Conservation (phyloP, 2,113 vertebrate genomes). For the Phocoena sinus region DNA sequence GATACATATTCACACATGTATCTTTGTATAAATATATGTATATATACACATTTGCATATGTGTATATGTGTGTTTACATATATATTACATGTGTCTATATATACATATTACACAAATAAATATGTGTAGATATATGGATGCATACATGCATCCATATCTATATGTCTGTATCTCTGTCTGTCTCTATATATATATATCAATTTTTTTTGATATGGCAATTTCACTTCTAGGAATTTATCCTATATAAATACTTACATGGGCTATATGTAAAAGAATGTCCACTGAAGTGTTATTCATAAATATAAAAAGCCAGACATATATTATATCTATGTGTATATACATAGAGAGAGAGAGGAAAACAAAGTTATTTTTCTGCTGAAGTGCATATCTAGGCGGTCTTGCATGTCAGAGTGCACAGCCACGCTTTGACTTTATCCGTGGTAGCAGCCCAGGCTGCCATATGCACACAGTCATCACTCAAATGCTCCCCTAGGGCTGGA, state of each 20-base stretch:
- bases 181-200: neutral
- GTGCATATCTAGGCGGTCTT: neutral
- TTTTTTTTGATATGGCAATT: neutral
- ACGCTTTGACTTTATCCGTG: neutral
- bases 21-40: neutral
- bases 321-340: neutral
- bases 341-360: neutral
- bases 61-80: neutral
- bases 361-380: neutral
- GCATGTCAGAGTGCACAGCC: neutral
- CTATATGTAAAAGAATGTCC: neutral
- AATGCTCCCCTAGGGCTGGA: neutral
- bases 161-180: neutral
- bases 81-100: neutral
- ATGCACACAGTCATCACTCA: too few relatives aligned
- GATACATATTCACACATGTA: neutral
- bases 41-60: neutral
- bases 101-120: neutral
- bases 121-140: neutral
- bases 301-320: neutral
- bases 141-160: neutral
- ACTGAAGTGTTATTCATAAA: neutral
- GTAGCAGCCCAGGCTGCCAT: neutral
- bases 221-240: neutral
- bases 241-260: neutral